These are phyloP conservation scores for Lysandra coridon DNA, from an alignment of 2,888 invertebrate genomes.

Conservation along the genomic window DNA sequence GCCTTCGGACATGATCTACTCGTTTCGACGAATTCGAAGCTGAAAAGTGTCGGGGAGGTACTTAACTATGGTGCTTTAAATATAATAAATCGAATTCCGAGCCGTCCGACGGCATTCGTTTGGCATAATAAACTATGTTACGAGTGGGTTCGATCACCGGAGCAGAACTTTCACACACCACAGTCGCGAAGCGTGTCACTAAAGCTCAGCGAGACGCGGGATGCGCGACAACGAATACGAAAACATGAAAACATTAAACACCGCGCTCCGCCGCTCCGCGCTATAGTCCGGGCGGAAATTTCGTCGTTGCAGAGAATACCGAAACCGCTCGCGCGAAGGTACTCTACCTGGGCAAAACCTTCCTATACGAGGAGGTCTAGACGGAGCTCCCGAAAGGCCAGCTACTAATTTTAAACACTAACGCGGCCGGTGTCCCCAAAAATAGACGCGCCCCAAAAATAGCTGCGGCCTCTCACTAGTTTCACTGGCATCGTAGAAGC, in stretches of 20 bases:
- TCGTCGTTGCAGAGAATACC: constrained; percentile 20
- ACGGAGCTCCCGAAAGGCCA: constrained; percentile 35
- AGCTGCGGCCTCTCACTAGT: constrained; percentile 40
- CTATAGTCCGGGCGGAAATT: constrained; percentile 37
- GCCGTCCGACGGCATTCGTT: constrained; percentile 16
- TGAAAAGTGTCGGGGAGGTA: constrained; percentile 30
- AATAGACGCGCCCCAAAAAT: constrained; percentile 34
- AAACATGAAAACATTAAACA: constrained; percentile 45
- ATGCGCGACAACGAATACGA: constrained; percentile 45
- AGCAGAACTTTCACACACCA: constrained; percentile 35
- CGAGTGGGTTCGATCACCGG: constrained; percentile 17
- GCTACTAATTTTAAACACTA: constrained; percentile 41
- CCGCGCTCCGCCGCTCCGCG: constrained; percentile 44
- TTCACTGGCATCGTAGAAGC: constrained; percentile 40
- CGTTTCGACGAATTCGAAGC: constrained; percentile 25
- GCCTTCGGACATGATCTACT: not conserved
- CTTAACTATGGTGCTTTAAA: constrained; percentile 35
- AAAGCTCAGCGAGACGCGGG: constrained; percentile 57
- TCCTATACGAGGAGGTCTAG: constrained; percentile 5
- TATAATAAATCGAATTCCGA: constrained; percentile 33
- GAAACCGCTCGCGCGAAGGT: constrained; percentile 14
- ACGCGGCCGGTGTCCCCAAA: constrained; percentile 36
- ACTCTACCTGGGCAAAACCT: constrained; percentile 25
- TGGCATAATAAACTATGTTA: not conserved
- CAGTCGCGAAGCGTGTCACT: constrained; percentile 49